These are phyloP conservation scores for Leptothorax acervorum DNA, from an alignment of 2,888 invertebrate species.

Conservation along the genomic window DNA sequence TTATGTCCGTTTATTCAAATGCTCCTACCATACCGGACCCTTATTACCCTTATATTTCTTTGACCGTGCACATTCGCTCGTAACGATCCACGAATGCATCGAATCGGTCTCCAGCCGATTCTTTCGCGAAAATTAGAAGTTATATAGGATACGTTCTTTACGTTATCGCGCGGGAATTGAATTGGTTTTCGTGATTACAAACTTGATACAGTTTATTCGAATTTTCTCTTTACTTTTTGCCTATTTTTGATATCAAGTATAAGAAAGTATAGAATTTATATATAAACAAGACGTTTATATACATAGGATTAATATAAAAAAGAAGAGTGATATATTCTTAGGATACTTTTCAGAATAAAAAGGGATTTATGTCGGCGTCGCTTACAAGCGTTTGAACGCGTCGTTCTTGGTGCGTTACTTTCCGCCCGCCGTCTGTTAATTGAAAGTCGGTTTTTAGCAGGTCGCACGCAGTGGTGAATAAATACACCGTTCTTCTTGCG, in stretches of 20 bases:
- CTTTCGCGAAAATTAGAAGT: not conserved
- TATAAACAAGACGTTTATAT: not conserved
- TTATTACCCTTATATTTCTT: conserved; percentile 39
- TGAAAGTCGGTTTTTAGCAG: conserved; percentile 65
- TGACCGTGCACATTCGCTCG: not conserved
- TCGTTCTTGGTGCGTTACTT: not conserved
- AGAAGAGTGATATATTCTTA: not conserved
- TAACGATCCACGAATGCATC: not conserved
- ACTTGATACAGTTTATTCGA: not conserved
- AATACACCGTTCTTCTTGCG: conserved; percentile 68
- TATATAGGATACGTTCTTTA: not conserved
- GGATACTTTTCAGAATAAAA: not conserved
- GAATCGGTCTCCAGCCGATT: conserved; percentile 3
- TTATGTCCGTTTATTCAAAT: conserved; percentile 48
- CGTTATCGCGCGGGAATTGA: not conserved
- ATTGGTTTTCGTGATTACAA: not conserved
- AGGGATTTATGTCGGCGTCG: not conserved
- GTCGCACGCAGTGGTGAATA: conserved; percentile 51
- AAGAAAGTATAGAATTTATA: not conserved
- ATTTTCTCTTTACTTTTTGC: not conserved
- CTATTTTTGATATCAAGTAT: not conserved
- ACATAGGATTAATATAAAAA: not conserved
- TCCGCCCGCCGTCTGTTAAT: conserved; percentile 50
- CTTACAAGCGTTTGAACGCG: not conserved
- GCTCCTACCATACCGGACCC: not conserved